Percentiles rank a stretch among this genome's conserved stretches.
Evolutionary conservation across 2,797 vertebrate genomes (phyloP).

Genomic region (Premnoplex brunnescens): DNA sequence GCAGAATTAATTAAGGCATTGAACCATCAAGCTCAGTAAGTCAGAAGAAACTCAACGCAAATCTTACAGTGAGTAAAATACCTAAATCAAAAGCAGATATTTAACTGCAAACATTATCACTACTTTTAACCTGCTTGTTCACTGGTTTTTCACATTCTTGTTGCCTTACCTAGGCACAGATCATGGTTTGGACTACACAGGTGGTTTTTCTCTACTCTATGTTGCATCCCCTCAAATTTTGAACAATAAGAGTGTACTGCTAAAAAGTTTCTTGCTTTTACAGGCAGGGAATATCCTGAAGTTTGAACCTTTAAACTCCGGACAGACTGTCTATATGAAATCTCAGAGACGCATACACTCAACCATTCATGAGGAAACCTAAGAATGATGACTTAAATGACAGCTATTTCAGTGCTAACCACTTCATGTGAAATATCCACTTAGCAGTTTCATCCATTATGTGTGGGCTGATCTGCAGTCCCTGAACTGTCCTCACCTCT

Average conservation of each 20-base stretch:
- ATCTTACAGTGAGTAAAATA: not conserved
- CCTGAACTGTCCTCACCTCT: constrained; percentile 34
- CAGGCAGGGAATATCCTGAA: not conserved
- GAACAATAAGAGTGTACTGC: not conserved
- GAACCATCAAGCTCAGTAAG: not conserved
- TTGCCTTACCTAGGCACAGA: not conserved
- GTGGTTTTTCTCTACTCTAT: not conserved
- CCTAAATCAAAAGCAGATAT: not conserved
- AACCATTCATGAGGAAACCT: not conserved
- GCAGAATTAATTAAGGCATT: not conserved
- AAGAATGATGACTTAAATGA: constrained; percentile 36
- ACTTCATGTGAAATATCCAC: constrained; percentile 28
- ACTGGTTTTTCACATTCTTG: not conserved
- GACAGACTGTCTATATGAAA: not conserved
- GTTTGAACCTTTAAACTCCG: not conserved
- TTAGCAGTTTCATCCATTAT: constrained; percentile 39
- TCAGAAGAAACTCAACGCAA: not conserved
- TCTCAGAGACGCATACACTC: not conserved
- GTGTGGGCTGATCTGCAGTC: not conserved
- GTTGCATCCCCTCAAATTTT: not conserved
- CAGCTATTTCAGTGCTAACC: constrained; percentile 36
- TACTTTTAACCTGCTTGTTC: not conserved
- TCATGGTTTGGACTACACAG: not conserved
- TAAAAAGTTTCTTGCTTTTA: not conserved
- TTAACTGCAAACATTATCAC: not conserved